phyloP scores from a whole-genome alignment of 2,888 invertebrate genomes.

The Alviniconcha strummeri region DNA sequence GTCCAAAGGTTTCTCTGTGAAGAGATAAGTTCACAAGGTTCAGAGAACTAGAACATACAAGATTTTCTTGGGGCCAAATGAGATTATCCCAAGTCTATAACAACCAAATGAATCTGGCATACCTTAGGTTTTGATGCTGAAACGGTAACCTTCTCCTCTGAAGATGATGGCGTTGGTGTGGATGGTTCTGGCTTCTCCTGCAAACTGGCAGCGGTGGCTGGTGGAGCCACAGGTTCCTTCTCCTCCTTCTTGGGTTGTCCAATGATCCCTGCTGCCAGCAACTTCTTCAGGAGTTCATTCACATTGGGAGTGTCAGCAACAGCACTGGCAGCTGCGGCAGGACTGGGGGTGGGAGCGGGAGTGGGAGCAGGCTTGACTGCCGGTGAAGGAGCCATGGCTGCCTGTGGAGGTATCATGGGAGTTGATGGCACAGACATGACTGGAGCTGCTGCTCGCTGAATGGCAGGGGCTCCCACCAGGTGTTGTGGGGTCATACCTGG shows the following conservation, averaged over 20 bases:
- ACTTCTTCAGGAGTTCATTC: slow-evolving; percentile 87
- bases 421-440: background rate
- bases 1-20: too few relatives aligned
- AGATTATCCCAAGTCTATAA: too few relatives aligned
- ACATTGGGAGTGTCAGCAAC: slow-evolving; percentile 78
- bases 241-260: slow-evolving; percentile 38
- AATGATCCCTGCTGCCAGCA: slow-evolving; percentile 90
- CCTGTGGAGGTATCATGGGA: background rate
- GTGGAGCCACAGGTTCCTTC: background rate
- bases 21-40: too few relatives aligned
- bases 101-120: background rate
- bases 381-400: background rate
- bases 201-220: background rate
- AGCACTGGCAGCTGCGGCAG: slow-evolving; percentile 37
- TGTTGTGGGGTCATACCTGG: slow-evolving; percentile 17
- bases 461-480: slow-evolving; percentile 13
- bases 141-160: slow-evolving; percentile 3
- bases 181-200: background rate
- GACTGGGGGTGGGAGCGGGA: background rate
- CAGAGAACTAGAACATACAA: too few relatives aligned
- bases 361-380: background rate
- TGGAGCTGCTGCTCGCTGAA: slow-evolving; percentile 12
- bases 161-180: background rate
- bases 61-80: too few relatives aligned
- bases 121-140: slow-evolving; percentile 19